A percentile compares a stretch with the other conserved stretches of the same genome.
phyloP scores from a whole-genome alignment of 2,888 invertebrate species.

The Macrophya annulata region DNA sequence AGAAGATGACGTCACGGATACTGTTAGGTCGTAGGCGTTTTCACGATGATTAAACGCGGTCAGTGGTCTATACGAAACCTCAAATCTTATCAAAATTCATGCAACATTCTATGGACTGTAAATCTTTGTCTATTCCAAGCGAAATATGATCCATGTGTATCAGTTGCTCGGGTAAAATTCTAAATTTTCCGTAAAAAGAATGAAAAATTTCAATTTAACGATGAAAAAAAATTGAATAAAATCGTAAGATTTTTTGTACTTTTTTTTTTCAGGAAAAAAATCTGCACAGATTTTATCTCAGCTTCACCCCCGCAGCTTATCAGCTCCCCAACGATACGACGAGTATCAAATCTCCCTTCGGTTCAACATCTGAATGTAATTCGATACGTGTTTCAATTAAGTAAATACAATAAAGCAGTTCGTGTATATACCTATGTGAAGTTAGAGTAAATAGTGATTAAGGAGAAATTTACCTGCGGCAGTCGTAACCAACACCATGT shows the following conservation, averaged over 20 bases:
- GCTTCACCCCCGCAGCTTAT: background rate
- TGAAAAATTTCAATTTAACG: no score
- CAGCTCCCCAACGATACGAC: background rate
- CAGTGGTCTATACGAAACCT: background rate
- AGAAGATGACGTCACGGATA: slow-evolving; percentile 26
- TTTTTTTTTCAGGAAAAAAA: background rate
- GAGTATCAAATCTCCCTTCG: background rate
- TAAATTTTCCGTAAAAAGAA: background rate
- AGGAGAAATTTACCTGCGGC: slow-evolving; percentile 76
- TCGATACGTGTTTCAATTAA: background rate
- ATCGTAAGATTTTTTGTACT: no score
- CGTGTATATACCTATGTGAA: background rate
- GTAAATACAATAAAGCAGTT: background rate
- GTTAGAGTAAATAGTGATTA: background rate
- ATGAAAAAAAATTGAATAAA: no score
- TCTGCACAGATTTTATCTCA: background rate
- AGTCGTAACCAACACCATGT: slow-evolving; percentile 79
- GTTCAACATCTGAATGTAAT: background rate
- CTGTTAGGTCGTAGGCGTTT: background rate
- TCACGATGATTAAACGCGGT: slow-evolving; percentile 25
- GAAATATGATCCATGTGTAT: background rate
- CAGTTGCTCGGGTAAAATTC: background rate
- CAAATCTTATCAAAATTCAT: background rate
- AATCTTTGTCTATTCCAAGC: background rate
- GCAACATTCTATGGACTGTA: background rate